Base-by-base conservation (phyloP, 92 coral and sea anemone species). In the Bergia puertoricense region DNA sequence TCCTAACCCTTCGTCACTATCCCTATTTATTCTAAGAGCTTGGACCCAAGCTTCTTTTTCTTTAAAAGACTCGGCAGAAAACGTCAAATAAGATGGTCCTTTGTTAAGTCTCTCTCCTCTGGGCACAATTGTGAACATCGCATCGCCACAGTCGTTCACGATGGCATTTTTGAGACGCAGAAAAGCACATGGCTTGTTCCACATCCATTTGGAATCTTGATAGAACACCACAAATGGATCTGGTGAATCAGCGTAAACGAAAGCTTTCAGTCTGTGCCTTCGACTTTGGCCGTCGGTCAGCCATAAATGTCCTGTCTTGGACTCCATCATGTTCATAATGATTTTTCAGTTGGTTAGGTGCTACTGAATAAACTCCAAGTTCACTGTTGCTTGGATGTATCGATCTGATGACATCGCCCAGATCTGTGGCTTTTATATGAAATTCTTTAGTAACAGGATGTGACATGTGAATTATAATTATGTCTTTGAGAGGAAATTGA, bases 221-320 rank as follows among this genome's bases (percentile, higher is more conserved):
- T 95, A 93, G 81, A 95, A 95, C 71, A 92, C 95, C n/a, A 95
- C 90, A 85, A 95, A 95, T 11, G 98, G 98, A 71, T 95, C 96
- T 4, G 93, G 87, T 73, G 94, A 88, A 39, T 85, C 91, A 8
- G 94, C 92, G 67, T 95, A 95, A 8, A 95, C 96, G 43, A 92
- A 92, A 44, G 92, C 98, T 86, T 89, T 85, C 1, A 95, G 91
- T 45, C 91, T 93, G 54, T 93, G 90, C 68, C 74, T 92, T 75
- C 81, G 87, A 73, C 14, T 75, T 66, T 66, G 62, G 46, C 85
- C 88, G 23, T 86, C 89, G 14, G 92, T 50, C 14, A 95, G 89
- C 88, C 91, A 87, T 48, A 95, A 89, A 90, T 87, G 93, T 78
- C 95, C 98, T 42, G 92, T 87, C 82, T 93, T 95, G 15, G 95